Evolutionary conservation across 2,797 vertebrate genomes (phyloP), one percentile per base, ranked within the genome.

Genomic region (Taenioides sp.): DNA sequence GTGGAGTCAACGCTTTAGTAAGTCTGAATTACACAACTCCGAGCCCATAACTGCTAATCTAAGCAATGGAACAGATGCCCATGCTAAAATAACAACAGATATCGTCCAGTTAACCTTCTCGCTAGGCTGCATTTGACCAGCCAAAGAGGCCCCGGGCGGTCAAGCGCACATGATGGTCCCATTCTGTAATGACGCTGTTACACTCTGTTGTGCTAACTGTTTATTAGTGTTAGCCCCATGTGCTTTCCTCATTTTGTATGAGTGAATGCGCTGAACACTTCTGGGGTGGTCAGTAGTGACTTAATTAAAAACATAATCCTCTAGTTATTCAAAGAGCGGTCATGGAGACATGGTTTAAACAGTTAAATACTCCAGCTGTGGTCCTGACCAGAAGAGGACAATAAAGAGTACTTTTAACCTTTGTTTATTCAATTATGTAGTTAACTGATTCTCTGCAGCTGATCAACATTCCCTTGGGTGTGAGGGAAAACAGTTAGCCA

Each of bases 21-120:
- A 84, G 77, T 91, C 88, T 93, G 89, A 89, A 91, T 93, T 92
- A 93, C 89, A 92, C 92, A 92, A 92, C 85, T 91, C 80, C 72
- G 67, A 86, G 91, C 81, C 90, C 88, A 89, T 91, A 92, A 89
- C 85, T 85, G 91, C 87, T 89, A 88, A 91, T 89, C 83, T 85
- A 86, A 91, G 90, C 88, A 72, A 80, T 86, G 84, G 75, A 92
- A 91, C 90, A 92, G 91, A 92, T 92, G 91, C 87, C 88, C 76
- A 69, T 27, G 25, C 58, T 79, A 80, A 70, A 91, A 89, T 79
- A 89, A 91, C 87, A 88, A 89, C 89, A 87, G 81, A 92, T 89
- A 92, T 90, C 79, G 89, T 90, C 91, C 89, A 28, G 88, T 89
- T 92, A 87, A 89, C 91, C 91, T 92, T 92, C 90, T 87, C 90